Base-by-base conservation (phyloP, 1,140 invertebrate species). In the Cataglyphis hispanica region DNA sequence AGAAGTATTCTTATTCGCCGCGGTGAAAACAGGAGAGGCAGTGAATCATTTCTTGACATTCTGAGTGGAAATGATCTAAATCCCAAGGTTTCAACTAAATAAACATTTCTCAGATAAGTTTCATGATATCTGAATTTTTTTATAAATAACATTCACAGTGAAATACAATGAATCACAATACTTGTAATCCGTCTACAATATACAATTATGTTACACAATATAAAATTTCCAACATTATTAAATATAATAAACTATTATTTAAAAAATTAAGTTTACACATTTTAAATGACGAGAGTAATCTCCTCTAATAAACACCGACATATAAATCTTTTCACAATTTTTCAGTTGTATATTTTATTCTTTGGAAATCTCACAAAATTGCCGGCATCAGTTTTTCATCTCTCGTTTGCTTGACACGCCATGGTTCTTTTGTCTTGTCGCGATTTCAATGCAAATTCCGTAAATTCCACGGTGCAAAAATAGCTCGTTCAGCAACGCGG, bases 371-470 rank as follows among this genome's bases (percentile, higher is more conserved):
- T 80, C 77, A 27, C 46, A 56, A 53, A 37, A 69, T n/a, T 25
- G 11, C 50, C 77, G 43, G n/a, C 13, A 19, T 50, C 13, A 50
- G 13, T 58, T 66, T 66, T 84, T 66, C 43, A 40, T 60, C 50
- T 80, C 43, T 69, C 46, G 22, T 56, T 40, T 40, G 22, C 50
- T 66, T 72, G 46, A 56, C 27, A 74, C 81, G 72, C 72, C 74
- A 84, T 31, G 81, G 56, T 72, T 77, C 63, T 85, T 84, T 90
- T 76, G 70, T 74, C 31, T 83, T 61, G 77, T 70, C 53, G 66
- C 78, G 34, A 70, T 77, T 78, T 86, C 27, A 61, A 70, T 81
- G 77, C 34, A 74, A 89, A 87, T 86, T 43, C 34, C 63, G 19
- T 13, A 46, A 89, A 90, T 75, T 87, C 56, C 72, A 43, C 34